Evolutionary conservation across 2,113 vertebrate species (phyloP).

Genomic region (Mesocricetus auratus): DNA sequence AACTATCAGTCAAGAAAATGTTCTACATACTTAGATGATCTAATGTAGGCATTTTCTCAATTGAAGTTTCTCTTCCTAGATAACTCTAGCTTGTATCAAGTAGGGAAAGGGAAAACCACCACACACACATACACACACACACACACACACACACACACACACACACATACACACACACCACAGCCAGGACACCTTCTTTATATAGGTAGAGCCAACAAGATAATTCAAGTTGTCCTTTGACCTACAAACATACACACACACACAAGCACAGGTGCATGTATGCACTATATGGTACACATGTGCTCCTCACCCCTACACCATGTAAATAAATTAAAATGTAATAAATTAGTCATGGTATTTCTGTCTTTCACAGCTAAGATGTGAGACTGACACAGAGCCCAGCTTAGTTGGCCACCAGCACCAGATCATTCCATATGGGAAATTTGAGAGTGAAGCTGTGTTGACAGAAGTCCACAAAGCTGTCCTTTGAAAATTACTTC

Average conservation of each 20-base stretch:
- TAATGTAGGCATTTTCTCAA: background rate
- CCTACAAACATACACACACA: background rate
- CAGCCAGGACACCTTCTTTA: background rate
- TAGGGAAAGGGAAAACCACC: background rate
- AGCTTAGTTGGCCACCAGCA: background rate
- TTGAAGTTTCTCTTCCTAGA: background rate
- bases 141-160: no score
- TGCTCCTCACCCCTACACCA: background rate
- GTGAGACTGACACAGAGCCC: background rate
- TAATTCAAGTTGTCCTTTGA: background rate
- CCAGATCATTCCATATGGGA: background rate
- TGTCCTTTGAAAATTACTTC: background rate
- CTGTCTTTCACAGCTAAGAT: slow-evolving; percentile 19
- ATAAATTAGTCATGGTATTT: background rate
- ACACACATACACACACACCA: no score
- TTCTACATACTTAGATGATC: background rate
- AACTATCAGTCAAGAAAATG: background rate
- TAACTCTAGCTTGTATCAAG: background rate
- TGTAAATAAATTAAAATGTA: background rate
- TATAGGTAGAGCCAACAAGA: background rate
- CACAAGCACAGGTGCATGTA: background rate
- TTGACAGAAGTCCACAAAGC: no score
- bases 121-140: no score
- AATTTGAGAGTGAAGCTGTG: background rate
- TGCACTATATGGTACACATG: background rate